These are phyloP conservation scores for Rostratula benghalensis DNA, from an alignment of 2,113 vertebrate species.

Conservation along the genomic window DNA sequence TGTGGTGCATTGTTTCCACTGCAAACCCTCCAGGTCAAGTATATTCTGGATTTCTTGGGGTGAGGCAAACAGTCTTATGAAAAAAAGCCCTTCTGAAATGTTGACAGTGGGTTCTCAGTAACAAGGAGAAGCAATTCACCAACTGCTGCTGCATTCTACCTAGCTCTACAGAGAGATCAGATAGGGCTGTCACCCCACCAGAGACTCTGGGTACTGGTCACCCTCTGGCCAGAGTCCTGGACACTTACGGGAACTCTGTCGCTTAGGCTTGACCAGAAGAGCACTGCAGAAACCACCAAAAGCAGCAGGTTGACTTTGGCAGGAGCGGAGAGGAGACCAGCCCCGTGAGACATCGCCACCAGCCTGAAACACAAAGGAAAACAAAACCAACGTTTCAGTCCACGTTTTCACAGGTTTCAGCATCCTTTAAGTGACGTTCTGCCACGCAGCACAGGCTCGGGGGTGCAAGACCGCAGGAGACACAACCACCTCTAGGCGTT, in stretches of 20 bases:
- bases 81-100: neutral
- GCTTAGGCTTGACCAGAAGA: neutral
- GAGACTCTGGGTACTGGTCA: too few species aligned
- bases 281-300: constrained; percentile 5
- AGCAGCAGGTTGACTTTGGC: constrained; percentile 37
- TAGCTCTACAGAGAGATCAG: too few species aligned
- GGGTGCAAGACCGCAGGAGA: neutral
- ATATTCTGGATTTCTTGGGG: neutral
- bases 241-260: constrained; percentile 54
- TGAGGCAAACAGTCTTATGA: neutral
- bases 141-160: accelerated
- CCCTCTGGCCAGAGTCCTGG: neutral
- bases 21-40: neutral
- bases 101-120: neutral
- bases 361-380: constrained; percentile 40
- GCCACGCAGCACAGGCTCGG: neutral
- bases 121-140: neutral
- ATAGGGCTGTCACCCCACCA: neutral
- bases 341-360: constrained; percentile 36
- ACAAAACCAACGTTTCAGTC: neutral
- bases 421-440: neutral
- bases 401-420: neutral
- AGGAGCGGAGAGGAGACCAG: neutral
- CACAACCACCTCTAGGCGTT: neutral
- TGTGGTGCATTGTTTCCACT: neutral